Percentiles rank a stretch among this genome's conserved stretches.
Evolutionary conservation across 1,140 invertebrate species (phyloP).

Genomic region (Octopus bimaculoides): DNA sequence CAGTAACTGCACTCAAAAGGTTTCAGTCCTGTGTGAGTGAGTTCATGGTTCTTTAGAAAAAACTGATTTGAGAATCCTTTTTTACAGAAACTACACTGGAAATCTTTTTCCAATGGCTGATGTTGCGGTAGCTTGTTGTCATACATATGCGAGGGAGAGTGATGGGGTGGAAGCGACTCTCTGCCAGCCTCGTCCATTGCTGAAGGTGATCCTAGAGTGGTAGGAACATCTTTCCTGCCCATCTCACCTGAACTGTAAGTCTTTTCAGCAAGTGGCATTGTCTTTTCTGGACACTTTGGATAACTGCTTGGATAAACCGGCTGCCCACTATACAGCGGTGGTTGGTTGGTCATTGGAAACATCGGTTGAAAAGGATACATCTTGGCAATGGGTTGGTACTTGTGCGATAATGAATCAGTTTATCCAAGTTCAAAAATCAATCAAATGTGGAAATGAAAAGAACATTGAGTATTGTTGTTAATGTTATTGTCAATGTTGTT

Average conservation of each 20-base stretch:
- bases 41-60: conserved; percentile 19
- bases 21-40: conserved; percentile 21
- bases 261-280: not conserved
- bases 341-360: not conserved
- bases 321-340: not conserved
- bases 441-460: too few relatives aligned
- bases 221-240: not conserved
- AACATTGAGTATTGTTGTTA: too few relatives aligned
- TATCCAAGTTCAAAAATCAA: too few relatives aligned
- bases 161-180: not conserved
- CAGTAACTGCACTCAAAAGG: conserved; percentile 32
- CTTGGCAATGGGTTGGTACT: not conserved
- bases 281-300: not conserved
- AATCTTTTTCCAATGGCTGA: conserved; percentile 20
- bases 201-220: not conserved
- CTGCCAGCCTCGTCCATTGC: not conserved
- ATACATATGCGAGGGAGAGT: too few relatives aligned
- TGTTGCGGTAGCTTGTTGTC: not conserved
- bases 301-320: not conserved
- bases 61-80: conserved; percentile 39
- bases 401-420: not conserved
- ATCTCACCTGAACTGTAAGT: not conserved
- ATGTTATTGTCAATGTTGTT: too few relatives aligned
- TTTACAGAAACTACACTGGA: conserved; percentile 36
- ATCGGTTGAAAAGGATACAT: not conserved